A percentile compares a stretch with the other conserved stretches of the same genome.
Evolutionary conservation across 2,113 vertebrate species (phyloP).

Genomic region (Madoqua kirkii): DNA sequence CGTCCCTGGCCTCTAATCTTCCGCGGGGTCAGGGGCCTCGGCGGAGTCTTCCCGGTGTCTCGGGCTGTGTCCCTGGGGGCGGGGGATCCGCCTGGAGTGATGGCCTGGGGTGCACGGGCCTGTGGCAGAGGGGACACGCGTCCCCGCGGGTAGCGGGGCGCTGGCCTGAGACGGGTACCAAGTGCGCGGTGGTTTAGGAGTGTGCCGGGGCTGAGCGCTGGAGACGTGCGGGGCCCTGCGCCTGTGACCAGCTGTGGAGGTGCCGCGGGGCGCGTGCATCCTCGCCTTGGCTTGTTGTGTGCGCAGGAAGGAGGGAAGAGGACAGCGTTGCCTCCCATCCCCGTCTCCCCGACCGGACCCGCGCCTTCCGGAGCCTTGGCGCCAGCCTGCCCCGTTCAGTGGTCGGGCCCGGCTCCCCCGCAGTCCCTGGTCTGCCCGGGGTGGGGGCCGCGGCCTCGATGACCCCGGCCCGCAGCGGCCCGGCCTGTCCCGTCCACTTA

Average conservation of each 20-base stretch:
- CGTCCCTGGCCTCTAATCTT: not conserved
- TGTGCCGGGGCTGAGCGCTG: not conserved
- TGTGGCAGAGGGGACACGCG: not conserved
- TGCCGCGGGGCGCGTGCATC: not conserved
- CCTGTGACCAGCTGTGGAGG: not conserved
- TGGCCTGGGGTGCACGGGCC: not conserved
- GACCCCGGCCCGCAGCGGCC: constrained; percentile 85
- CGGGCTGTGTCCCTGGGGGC: not conserved
- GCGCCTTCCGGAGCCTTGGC: constrained; percentile 60
- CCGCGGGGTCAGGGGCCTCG: not conserved
- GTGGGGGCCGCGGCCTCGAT: constrained; percentile 77
- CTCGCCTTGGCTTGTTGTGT: not conserved
- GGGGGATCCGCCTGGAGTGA: not conserved
- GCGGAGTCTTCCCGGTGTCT: not conserved
- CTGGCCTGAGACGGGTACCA: not conserved
- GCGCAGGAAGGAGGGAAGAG: not conserved
- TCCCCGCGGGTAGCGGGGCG: not conserved
- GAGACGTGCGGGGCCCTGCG: not conserved
- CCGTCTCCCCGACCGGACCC: not conserved
- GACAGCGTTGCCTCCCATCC: not conserved
- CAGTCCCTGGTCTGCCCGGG: constrained; percentile 71
- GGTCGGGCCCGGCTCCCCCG: constrained; percentile 71
- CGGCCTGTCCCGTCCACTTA: constrained; percentile 85
- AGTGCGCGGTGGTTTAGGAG: too few species aligned
- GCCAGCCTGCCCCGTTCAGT: constrained; percentile 56